A percentile compares a stretch with the other conserved stretches of the same genome.
These are phyloP conservation scores for Thunnus albacares DNA, from an alignment of 2,797 vertebrate species.

Conservation along the genomic window DNA sequence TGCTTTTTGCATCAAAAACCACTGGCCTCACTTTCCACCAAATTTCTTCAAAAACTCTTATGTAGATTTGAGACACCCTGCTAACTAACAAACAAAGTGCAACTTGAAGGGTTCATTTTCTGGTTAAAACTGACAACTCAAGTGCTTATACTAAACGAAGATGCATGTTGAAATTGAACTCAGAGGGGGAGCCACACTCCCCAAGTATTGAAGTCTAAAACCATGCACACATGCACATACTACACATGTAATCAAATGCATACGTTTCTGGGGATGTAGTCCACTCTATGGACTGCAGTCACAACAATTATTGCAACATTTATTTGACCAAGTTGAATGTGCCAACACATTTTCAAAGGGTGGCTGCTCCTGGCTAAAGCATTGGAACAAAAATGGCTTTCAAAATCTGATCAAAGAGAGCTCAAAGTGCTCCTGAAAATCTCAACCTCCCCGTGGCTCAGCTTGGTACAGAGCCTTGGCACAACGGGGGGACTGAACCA, in stretches of 20 bases:
- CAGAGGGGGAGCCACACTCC: not conserved
- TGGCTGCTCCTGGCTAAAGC: conserved; percentile 64
- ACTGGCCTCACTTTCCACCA: too few species aligned
- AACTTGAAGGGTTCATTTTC: not conserved
- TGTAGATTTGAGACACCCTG: too few species aligned
- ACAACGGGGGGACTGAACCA: conserved; percentile 56
- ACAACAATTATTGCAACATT: conserved; percentile 39
- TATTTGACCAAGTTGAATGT: conserved; percentile 53
- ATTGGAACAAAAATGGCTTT: conserved; percentile 46
- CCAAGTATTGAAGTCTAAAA: not conserved
- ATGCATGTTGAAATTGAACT: not conserved
- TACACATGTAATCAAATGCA: conserved; percentile 5
- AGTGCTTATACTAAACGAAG: too few species aligned
- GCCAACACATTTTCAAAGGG: conserved; percentile 62
- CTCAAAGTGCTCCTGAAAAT: conserved; percentile 72
- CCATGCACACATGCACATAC: not conserved
- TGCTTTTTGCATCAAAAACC: too few species aligned
- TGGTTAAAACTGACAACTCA: not conserved
- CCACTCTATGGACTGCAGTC: conserved; percentile 31
- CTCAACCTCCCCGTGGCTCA: conserved; percentile 66
- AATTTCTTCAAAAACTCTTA: too few species aligned
- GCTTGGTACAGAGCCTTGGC: conserved; percentile 69
- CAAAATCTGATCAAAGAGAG: conserved; percentile 76
- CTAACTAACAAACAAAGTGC: too few species aligned
- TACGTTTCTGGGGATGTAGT: conserved; percentile 8